A percentile compares a stretch with the other conserved stretches of the same genome.
Evolutionary conservation across 2,797 vertebrate species (phyloP).

Genomic region (Hyperoplus lanceolatus): DNA sequence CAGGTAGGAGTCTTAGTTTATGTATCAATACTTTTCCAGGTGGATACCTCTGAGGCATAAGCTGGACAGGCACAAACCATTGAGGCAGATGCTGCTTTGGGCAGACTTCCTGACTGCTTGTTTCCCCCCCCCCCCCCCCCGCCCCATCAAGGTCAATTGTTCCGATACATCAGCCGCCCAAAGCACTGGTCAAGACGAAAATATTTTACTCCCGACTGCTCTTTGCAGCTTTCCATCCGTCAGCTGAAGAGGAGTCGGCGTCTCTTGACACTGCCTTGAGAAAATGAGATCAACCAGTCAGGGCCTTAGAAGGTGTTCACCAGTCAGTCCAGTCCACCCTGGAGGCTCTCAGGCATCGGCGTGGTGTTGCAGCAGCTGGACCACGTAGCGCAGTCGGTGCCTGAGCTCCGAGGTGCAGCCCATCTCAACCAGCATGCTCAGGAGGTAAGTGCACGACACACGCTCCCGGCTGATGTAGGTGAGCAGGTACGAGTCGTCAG

Average conservation of each 20-base stretch:
- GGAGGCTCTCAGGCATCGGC: constrained; percentile 81
- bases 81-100: constrained; percentile 62
- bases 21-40: constrained; percentile 67
- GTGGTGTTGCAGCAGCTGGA: constrained; percentile 93
- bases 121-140: no score
- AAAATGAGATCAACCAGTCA: constrained; percentile 58
- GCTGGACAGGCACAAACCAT: constrained; percentile 76
- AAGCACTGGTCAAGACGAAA: constrained; percentile 58
- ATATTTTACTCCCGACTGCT: constrained; percentile 43
- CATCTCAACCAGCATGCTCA: constrained; percentile 90
- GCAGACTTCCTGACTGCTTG: constrained; percentile 67
- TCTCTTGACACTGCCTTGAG: constrained; percentile 42
- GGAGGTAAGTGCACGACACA: constrained; percentile 91
- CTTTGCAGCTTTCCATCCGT: constrained; percentile 52
- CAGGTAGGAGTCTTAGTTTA: constrained; percentile 58
- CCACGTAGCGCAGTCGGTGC: constrained; percentile 90
- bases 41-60: constrained; percentile 69
- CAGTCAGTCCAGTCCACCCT: constrained; percentile 39
- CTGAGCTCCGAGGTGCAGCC: constrained; percentile 94
- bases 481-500: constrained; percentile 90
- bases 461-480: constrained; percentile 96
- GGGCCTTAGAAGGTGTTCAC: constrained; percentile 47
- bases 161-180: constrained; percentile 52
- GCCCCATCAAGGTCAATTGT: constrained; percentile 59
- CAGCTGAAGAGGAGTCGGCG: constrained; percentile 29